Evolutionary conservation across 2,113 vertebrate genomes (phyloP), one percentile per base, ranked within the genome.

Genomic region (Labeo rohita): DNA sequence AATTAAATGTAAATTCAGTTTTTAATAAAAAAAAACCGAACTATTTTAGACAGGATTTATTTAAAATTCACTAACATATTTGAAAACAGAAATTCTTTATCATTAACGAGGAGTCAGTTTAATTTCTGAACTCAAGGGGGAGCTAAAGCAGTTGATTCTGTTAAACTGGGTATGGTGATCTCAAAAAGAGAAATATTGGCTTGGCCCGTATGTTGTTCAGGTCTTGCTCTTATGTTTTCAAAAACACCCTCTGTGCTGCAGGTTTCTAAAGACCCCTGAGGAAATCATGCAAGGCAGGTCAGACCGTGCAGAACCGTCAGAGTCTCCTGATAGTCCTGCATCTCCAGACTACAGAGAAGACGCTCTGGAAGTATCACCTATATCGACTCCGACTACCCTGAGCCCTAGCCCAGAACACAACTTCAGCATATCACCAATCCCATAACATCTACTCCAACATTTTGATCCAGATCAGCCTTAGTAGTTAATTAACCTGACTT

Each of bases 241-340:
- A 50, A 52, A 2, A 84, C 21, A 79, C 34, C 1, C 23, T 84
- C 56, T 43, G 1, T 47, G n/a, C 79, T 85, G 10, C 87, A 97
- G 97, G 82, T 98, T 97, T 92, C 91, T 98, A 83, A 98, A 97
- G 93, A 96, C 91, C 1, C 97, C 97, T 0, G 92, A 93, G 43
- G 95, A 96, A 86, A 92, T 91, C 75, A 83, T 84, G 79, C 94
- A 90, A 59, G 92, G 90, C 74, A 92, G 92, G 79, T 63, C 84
- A 8, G 96, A 93, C 28, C 85, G 87, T 8, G 82, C 91, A 61
- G 93, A 95, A 74, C 92, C 90, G 16, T 76, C 91, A 3, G 92
- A 95, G 77, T 88, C 86, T 0, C 94, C 93, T 3, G 93, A 94
- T 12, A 90, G 91, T 50, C 90, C 86, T 0, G 50, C 85, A 1